Percentiles rank a stretch among this genome's conserved stretches.
Evolutionary conservation across 2,113 vertebrate species (phyloP).

Genomic region (Mus musculus): DNA sequence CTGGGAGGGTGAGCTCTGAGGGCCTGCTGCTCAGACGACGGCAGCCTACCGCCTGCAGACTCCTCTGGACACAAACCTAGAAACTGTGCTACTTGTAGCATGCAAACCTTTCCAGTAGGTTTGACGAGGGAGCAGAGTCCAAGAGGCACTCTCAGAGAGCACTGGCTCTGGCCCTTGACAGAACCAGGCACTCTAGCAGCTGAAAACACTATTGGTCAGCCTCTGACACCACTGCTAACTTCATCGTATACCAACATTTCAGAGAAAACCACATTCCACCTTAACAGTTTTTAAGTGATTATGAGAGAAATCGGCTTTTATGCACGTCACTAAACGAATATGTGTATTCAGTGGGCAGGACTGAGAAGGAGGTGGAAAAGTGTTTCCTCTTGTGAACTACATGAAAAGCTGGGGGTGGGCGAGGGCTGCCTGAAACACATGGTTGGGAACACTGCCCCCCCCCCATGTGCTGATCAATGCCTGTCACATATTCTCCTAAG

Average conservation of each 20-base stretch:
- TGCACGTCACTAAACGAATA: slow-evolving; percentile 30
- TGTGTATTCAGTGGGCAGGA: slow-evolving; percentile 1
- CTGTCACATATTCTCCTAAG: slow-evolving; percentile 55
- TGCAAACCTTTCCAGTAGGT: slow-evolving; percentile 66
- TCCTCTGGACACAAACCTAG: slow-evolving; percentile 74
- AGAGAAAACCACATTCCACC: slow-evolving; percentile 2
- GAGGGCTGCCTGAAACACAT: background rate
- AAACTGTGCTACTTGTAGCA: slow-evolving; percentile 38
- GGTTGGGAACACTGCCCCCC: slow-evolving; percentile 5
- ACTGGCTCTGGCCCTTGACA: slow-evolving; percentile 20
- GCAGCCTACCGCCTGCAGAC: slow-evolving; percentile 58
- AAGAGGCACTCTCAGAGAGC: slow-evolving; percentile 47
- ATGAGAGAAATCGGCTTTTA: slow-evolving; percentile 45
- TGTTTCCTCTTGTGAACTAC: background rate
- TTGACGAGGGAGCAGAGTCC: slow-evolving; percentile 66
- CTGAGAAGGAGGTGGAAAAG: slow-evolving; percentile 20
- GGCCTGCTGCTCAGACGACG: slow-evolving; percentile 53
- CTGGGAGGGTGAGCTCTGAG: slow-evolving; percentile 58
- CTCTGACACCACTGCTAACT: background rate
- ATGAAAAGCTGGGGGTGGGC: background rate
- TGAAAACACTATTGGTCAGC: background rate
- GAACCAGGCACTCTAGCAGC: background rate
- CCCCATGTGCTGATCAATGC: slow-evolving; percentile 58
- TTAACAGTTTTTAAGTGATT: background rate
- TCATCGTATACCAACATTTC: background rate